Evolutionary conservation across 2,888 invertebrate genomes (phyloP).

Genomic region (Drosophila macrothrix): DNA sequence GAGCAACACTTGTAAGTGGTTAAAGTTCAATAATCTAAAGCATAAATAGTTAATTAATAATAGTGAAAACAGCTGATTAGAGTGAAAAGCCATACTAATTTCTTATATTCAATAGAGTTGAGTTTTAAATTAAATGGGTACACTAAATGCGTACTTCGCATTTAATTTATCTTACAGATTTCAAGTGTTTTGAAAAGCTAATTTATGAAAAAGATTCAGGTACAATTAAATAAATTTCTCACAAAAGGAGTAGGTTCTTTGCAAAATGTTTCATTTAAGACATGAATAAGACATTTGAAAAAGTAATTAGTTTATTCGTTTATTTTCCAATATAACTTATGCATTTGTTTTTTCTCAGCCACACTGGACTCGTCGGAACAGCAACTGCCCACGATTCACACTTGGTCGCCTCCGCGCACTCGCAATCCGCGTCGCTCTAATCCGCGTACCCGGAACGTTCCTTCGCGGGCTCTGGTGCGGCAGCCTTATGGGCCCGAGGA

Average conservation of each 20-base stretch:
- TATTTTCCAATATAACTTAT: not conserved
- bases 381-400: slow-evolving; percentile 59
- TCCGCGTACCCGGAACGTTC: slow-evolving; percentile 52
- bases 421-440: slow-evolving; percentile 66
- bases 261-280: too few relatives aligned
- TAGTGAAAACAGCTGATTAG: not conserved
- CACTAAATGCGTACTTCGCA: not conserved
- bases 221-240: not conserved
- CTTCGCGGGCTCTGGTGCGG: slow-evolving; percentile 61
- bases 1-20: slow-evolving; percentile 57
- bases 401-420: slow-evolving; percentile 56
- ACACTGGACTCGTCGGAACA: slow-evolving; percentile 42
- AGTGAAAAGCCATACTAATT: not conserved
- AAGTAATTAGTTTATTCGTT: not conserved
- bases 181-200: too few relatives aligned
- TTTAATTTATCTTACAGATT: not conserved
- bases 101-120: not conserved
- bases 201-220: too few relatives aligned
- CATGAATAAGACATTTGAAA: not conserved
- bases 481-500: slow-evolving; percentile 77
- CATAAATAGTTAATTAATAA: too few relatives aligned
- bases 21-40: not conserved
- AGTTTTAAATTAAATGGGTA: not conserved
- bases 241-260: too few relatives aligned
- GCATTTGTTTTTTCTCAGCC: slow-evolving; percentile 15